phyloP scores from a whole-genome alignment of 64 coral and sea anemone species.

The Montipora foliosa region DNA sequence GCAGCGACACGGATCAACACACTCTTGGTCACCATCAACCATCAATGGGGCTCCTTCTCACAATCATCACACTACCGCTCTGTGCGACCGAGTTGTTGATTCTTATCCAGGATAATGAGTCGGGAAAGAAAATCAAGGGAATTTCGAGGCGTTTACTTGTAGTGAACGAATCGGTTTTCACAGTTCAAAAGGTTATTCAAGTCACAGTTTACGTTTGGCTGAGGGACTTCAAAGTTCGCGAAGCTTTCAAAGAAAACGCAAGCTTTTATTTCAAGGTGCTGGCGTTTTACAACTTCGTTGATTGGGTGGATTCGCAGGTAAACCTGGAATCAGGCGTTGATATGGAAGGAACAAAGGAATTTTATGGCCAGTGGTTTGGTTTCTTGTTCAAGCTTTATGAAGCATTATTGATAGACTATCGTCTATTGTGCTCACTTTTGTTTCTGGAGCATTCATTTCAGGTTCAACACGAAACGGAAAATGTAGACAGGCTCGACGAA shows the following conservation, averaged over 20 bases:
- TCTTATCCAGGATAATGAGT: neutral
- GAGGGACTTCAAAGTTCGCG: neutral
- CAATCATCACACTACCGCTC: constrained; percentile 15
- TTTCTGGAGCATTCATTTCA: constrained; percentile 37
- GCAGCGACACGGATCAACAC: neutral
- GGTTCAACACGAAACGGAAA: constrained; percentile 8
- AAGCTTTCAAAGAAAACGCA: constrained; percentile 2
- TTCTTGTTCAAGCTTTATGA: neutral
- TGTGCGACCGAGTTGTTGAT: constrained; percentile 3
- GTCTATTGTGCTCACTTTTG: constrained; percentile 6
- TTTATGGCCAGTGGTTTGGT: constrained; percentile 1
- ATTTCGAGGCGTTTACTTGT: neutral
- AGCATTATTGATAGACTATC: constrained; percentile 2
- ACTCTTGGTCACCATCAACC: constrained; percentile 31
- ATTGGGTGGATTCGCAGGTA: neutral
- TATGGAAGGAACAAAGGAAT: neutral
- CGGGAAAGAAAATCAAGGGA: neutral
- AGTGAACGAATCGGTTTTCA: neutral
- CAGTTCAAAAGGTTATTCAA: constrained; percentile 18
- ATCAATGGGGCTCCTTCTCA: constrained; percentile 12
- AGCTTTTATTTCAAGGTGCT: constrained; percentile 39
- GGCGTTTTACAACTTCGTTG: constrained; percentile 31
- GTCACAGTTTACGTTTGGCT: neutral
- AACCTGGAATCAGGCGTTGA: neutral
- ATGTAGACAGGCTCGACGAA: neutral